Evolutionary conservation across 2,888 invertebrate genomes (phyloP).

Genomic region (Isoperla grammatica): DNA sequence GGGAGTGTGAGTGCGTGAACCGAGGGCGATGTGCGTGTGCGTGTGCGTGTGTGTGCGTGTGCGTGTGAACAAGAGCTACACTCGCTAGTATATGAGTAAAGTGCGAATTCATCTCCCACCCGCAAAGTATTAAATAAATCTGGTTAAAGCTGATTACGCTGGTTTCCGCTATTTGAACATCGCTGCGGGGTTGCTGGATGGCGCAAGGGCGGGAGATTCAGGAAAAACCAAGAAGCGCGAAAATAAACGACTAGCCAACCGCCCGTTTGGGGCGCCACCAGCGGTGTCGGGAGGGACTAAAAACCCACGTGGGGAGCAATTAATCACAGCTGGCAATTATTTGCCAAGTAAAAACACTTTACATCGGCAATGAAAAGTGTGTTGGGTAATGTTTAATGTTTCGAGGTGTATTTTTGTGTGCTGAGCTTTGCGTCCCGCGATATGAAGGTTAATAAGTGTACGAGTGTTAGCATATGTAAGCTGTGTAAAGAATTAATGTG

Average conservation of each 20-base stretch:
- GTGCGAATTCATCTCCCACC: slow-evolving; percentile 26
- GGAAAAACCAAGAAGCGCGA: slow-evolving; percentile 8
- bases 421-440: too few relatives aligned
- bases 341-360: slow-evolving; percentile 8
- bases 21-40: not conserved
- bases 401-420: too few relatives aligned
- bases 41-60: not conserved
- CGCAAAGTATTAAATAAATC: slow-evolving; percentile 29
- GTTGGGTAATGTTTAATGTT: too few relatives aligned
- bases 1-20: not conserved
- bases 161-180: slow-evolving; percentile 27
- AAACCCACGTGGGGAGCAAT: too few relatives aligned
- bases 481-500: too few relatives aligned
- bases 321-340: too few relatives aligned
- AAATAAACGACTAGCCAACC: slow-evolving; percentile 7
- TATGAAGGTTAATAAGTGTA: too few relatives aligned
- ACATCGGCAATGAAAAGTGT: too few relatives aligned
- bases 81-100: slow-evolving; percentile 2
- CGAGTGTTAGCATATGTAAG: too few relatives aligned
- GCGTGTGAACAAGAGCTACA: not conserved
- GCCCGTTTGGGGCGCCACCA: not conserved
- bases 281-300: not conserved
- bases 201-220: slow-evolving; percentile 5
- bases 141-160: slow-evolving; percentile 28
- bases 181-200: slow-evolving; percentile 1